Evolutionary conservation across 2,797 vertebrate species (phyloP), one percentile per base, ranked within the genome.

Genomic region (Antrozous pallidus): DNA sequence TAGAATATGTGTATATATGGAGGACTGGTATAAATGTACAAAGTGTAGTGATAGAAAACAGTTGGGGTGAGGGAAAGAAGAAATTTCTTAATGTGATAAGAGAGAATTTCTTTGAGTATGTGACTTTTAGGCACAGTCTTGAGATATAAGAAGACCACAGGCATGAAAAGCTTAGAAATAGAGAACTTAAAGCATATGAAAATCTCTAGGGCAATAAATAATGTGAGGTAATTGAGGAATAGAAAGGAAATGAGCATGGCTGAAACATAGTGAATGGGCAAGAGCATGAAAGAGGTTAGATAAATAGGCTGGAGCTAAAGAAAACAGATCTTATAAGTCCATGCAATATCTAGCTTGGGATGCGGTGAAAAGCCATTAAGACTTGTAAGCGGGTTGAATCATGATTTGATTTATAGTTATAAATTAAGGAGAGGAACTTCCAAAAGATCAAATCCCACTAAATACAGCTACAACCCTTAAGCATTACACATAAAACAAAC

Each of bases 111-210:
- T 78, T 65, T n/a, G 69, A 82, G 22, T 77, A 82, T 61, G 14
- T 94, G 70, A 87, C 42, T 86, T 89, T 90, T 70, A 81, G 86
- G 22, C 49, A 33, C 40, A 73, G 33, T 78, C 4, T 93, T 92
- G 31, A 89, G n/a, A 77, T 90, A 79, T 22, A 58, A 65, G 24
- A 33, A 78, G 36, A 81, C 45, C 71, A 78, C 12, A 78, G 38
- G 28, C 20, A 88, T 24, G 6, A 9, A 78, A 83, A 88, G 54
- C 77, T 67, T 45, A 87, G 70, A 77, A 87, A 40, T 56, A 77
- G 33, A 73, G n/a, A 92, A 82, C n/a, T 73, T 73, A 90, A 93
- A 92, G 49, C 63, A 51, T 82, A 26, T 90, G 54, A 75, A 86
- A 71, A 18, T 87, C 38, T 51, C 13, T 47, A 63, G 67, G 49